Percentiles rank a stretch among this genome's conserved stretches.
These are phyloP conservation scores for Vulpes lagopus DNA, from an alignment of 2,113 vertebrate species.

Conservation along the genomic window DNA sequence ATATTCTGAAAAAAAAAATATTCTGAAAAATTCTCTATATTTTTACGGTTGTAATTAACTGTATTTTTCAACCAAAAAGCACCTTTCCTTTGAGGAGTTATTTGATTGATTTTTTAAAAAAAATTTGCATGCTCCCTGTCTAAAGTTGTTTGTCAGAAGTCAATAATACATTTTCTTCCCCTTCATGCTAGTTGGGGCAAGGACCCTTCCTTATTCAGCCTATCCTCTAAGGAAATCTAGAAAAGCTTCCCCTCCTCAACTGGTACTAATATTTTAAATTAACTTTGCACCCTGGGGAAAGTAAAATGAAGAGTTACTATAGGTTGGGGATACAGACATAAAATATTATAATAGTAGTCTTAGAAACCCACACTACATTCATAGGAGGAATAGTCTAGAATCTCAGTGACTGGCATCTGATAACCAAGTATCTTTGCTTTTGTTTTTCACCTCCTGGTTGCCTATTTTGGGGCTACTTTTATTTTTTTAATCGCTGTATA, in stretches of 20 bases:
- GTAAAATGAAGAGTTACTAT: background rate
- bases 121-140: background rate
- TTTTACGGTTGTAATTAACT: background rate
- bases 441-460: background rate
- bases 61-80: background rate
- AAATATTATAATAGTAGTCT: background rate
- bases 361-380: background rate
- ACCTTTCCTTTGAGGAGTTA: background rate
- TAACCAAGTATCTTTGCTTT: conserved; percentile 26
- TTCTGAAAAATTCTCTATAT: background rate
- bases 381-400: background rate
- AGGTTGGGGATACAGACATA: background rate
- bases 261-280: background rate
- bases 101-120: background rate
- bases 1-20: background rate
- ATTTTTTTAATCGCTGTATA: conserved; percentile 15
- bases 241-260: background rate
- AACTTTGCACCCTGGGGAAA: background rate
- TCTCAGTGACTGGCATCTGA: background rate
- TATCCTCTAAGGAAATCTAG: conserved; percentile 7
- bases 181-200: background rate
- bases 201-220: background rate
- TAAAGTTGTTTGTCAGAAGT: background rate
- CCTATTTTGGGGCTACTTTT: conserved; percentile 26
- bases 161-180: background rate